Base-by-base conservation (phyloP, 1,140 invertebrate genomes). In the Drosophila serrata region DNA sequence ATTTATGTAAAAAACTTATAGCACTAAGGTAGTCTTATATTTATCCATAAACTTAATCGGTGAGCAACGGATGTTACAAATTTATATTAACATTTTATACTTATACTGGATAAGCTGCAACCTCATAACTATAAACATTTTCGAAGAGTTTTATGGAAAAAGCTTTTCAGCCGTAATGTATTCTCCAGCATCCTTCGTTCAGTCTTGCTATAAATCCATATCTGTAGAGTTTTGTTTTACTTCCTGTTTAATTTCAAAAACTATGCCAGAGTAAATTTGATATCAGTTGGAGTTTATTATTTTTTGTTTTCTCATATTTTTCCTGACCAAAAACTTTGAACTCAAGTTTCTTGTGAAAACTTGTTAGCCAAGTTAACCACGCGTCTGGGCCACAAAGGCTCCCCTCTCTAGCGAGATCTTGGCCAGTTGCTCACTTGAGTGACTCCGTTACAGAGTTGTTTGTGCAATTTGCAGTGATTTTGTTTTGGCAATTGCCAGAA, bases 401-500 rank as follows among this genome's bases (percentile, higher is more conserved):
- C 7, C n/a, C 13, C 7, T 24, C 15, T 53, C 17, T n/a, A 2
- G 27, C 8, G 56, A 55, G 45, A 75, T 51, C 53, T 55, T 43
- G 61, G 31, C 37, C 35, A 76, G 17, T 35, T 53, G 68, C 48
- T 49, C 67, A 40, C 43, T 70, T 72, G 35, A 59, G 39, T 59
- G 43, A 59, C n/a, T 72, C 22, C 15, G 7, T 22, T 27, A 37
- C 40, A 42, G 56, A 67, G 67, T 63, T 64, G 48, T 57, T 56
- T 51, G 64, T 40, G 46, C 65, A 56, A 70, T 75, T 81, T 65
- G 42, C 67, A 46, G 56, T 33, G 57, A 73, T 65, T 85, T 81
- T 85, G 64, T 59, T 81, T 77, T 68, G 65, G 70, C 79, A 81
- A 75, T 63, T 51, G 61, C 74, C 58, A 55, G 75, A 62, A 69